Evolutionary conservation across 2,797 vertebrate species (phyloP).

Genomic region (Clarias platycephalus): DNA sequence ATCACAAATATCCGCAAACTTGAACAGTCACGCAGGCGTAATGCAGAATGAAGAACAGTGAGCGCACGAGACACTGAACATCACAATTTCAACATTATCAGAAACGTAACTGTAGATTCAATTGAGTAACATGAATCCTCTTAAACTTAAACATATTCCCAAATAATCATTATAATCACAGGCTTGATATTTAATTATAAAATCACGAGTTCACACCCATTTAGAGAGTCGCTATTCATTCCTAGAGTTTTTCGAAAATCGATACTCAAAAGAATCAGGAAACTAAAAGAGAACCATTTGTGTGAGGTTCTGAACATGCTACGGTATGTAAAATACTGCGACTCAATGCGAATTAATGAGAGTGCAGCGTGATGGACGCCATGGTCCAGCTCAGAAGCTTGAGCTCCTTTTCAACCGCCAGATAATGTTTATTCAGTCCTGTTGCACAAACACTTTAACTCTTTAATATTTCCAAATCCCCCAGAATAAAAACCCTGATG

Average conservation of each 20-base stretch:
- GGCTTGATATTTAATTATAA: not conserved
- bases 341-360: not conserved
- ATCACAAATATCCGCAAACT: not conserved
- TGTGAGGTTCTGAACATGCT: not conserved
- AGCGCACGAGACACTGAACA: not conserved
- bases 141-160: not conserved
- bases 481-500: not conserved
- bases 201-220: too few relatives aligned
- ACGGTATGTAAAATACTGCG: not conserved
- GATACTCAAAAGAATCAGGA: not conserved
- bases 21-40: not conserved
- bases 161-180: not conserved
- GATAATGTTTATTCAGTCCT: not conserved
- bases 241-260: not conserved
- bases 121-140: too few relatives aligned
- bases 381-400: not conserved
- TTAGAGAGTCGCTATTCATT: too few relatives aligned
- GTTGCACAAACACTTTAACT: not conserved
- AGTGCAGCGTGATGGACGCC: not conserved
- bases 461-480: not conserved
- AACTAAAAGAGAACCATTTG: not conserved
- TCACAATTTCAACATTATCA: not conserved
- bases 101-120: not conserved
- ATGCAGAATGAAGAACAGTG: not conserved
- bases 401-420: not conserved